phyloP scores from a whole-genome alignment of 2,797 vertebrate genomes.

The Acomys russatus region DNA sequence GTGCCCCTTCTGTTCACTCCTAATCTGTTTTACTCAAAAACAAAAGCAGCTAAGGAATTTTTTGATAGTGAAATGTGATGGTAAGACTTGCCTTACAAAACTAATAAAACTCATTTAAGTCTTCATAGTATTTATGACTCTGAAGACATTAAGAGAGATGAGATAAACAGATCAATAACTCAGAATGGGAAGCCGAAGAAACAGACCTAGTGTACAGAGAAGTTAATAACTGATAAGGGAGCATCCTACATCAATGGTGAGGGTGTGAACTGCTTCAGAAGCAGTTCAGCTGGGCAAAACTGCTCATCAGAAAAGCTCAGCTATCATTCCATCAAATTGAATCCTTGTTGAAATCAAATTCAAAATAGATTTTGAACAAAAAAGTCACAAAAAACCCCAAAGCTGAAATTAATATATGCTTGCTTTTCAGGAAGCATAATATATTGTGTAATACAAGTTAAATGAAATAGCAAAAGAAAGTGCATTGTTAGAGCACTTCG shows the following conservation, averaged over 20 bases:
- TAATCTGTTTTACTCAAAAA: not conserved
- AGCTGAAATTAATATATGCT: conserved; percentile 1
- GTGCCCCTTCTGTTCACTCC: not conserved
- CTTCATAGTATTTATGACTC: not conserved
- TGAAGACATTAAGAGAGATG: conserved; percentile 27
- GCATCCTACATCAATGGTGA: not conserved
- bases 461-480: not conserved
- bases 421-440: not conserved
- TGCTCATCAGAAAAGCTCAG: not conserved
- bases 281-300: not conserved
- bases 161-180: conserved; percentile 42
- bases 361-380: conserved; percentile 13
- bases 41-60: not conserved
- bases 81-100: not conserved
- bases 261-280: not conserved
- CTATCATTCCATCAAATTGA: conserved; percentile 3
- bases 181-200: not conserved
- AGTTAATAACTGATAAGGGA: not conserved
- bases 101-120: conserved; percentile 37
- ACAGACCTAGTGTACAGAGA: not conserved
- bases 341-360: not conserved
- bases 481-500: not conserved
- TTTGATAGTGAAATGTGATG: not conserved
- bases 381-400: not conserved
- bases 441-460: not conserved